These are phyloP conservation scores for Geotrypetes seraphini DNA, from an alignment of 2,797 vertebrate species.

Conservation along the genomic window DNA sequence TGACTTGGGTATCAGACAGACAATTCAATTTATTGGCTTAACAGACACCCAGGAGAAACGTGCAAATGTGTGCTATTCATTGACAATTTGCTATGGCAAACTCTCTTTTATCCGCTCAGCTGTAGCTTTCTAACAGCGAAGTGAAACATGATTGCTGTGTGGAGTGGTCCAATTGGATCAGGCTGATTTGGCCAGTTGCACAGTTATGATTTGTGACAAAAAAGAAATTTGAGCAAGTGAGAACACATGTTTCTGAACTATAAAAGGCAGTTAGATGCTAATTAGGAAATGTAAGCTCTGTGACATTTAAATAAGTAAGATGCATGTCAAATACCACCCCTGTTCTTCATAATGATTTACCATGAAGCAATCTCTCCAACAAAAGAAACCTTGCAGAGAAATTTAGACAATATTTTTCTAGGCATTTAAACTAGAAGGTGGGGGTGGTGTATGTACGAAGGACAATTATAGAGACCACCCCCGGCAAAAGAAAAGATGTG, in stretches of 20 bases:
- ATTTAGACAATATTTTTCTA: no score
- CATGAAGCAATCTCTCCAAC: constrained; percentile 24
- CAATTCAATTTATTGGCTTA: constrained; percentile 31
- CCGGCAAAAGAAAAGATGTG: no score
- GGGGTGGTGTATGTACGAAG: no score
- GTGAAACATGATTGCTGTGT: constrained; percentile 15
- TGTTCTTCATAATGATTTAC: constrained; percentile 40
- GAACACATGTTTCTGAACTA: constrained; percentile 28
- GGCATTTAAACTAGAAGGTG: no score
- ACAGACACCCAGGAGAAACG: constrained; percentile 28
- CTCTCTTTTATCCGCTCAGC: constrained; percentile 15
- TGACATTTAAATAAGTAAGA: constrained; percentile 50
- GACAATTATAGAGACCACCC: no score
- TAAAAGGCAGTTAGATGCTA: constrained; percentile 34
- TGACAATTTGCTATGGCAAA: constrained; percentile 29
- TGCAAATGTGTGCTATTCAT: constrained; percentile 32
- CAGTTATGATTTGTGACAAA: no score
- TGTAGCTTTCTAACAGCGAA: constrained; percentile 24
- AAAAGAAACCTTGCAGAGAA: no score
- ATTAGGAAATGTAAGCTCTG: constrained; percentile 20
- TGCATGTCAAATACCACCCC: constrained; percentile 35
- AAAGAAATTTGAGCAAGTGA: constrained; percentile 25
- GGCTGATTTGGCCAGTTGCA: no score
- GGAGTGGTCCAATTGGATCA: constrained; percentile 10
- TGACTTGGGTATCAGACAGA: constrained; percentile 26